These are phyloP conservation scores for Heterohyrax brucei DNA, from an alignment of 2,797 vertebrate genomes.

Conservation along the genomic window DNA sequence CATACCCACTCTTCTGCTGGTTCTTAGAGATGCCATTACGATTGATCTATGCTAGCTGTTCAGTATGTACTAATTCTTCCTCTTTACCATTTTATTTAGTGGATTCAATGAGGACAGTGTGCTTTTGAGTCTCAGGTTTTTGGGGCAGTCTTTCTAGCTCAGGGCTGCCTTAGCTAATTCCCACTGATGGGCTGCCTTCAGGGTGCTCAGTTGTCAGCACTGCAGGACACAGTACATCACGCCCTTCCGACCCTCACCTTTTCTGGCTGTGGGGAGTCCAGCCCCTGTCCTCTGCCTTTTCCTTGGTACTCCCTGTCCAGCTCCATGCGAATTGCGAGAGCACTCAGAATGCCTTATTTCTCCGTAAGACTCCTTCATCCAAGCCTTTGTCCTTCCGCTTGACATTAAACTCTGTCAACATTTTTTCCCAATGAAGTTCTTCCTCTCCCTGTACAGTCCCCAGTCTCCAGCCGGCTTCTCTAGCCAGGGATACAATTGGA, in stretches of 20 bases:
- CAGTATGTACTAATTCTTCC: background rate
- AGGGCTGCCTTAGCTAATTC: background rate
- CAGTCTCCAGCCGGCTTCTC: slow-evolving; percentile 77
- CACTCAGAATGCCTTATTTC: slow-evolving; percentile 35
- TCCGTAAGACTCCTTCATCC: slow-evolving; percentile 72
- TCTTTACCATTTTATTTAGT: background rate
- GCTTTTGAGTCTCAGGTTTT: background rate
- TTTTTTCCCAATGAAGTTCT: slow-evolving; percentile 87
- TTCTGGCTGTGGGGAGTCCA: slow-evolving; percentile 32
- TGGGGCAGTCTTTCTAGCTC: background rate
- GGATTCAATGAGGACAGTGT: background rate
- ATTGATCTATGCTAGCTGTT: background rate
- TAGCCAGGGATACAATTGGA: slow-evolving; percentile 85
- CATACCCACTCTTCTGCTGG: background rate
- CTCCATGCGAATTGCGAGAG: slow-evolving; percentile 73
- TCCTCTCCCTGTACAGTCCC: slow-evolving; percentile 79
- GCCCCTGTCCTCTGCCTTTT: slow-evolving; percentile 60
- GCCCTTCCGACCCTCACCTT: background rate
- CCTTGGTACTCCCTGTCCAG: slow-evolving; percentile 63
- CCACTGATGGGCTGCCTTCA: background rate
- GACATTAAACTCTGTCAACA: slow-evolving; percentile 83
- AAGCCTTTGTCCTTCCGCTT: slow-evolving; percentile 84
- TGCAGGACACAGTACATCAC: background rate
- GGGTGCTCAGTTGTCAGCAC: slow-evolving; percentile 47
- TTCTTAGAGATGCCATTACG: background rate